These are phyloP conservation scores for Idris sp. DNA, from an alignment of 1,140 invertebrate species.

Conservation along the genomic window DNA sequence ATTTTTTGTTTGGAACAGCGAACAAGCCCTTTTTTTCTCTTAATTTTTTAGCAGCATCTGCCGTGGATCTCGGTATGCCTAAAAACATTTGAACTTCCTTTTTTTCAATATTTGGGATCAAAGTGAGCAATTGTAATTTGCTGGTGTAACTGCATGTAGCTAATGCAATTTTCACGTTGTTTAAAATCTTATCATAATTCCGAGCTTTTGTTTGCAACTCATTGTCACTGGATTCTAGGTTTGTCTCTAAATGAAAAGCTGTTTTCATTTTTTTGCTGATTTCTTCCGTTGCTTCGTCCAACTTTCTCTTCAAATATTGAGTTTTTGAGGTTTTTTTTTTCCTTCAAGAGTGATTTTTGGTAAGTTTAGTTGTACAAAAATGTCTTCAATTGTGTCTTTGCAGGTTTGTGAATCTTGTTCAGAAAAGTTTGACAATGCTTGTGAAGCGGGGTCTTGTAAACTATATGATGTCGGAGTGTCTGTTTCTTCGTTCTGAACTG, in stretches of 20 bases:
- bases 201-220: slow-evolving; percentile 4
- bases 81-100: slow-evolving; percentile 2
- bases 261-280: slow-evolving; percentile 21
- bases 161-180: slow-evolving; percentile 3
- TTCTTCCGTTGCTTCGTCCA: slow-evolving; percentile 11
- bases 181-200: slow-evolving; percentile 6
- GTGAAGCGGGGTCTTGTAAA: slow-evolving; percentile 4
- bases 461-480: too few species aligned
- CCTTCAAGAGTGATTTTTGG: neutral
- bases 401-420: slow-evolving; percentile 19
- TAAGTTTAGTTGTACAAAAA: slow-evolving; percentile 9
- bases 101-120: slow-evolving; percentile 14
- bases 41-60: slow-evolving; percentile 6
- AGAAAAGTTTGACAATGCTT: slow-evolving; percentile 9
- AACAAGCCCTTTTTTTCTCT: slow-evolving; percentile 13
- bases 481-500: neutral
- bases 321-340: neutral
- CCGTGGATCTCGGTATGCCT: slow-evolving; percentile 13
- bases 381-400: slow-evolving; percentile 1
- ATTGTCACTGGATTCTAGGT: neutral
- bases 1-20: slow-evolving; percentile 11
- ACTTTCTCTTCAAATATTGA: slow-evolving; percentile 15
- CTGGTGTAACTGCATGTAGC: neutral
- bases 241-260: slow-evolving; percentile 5
- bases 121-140: slow-evolving; percentile 18